A percentile compares a stretch with the other conserved stretches of the same genome.
phyloP scores from a whole-genome alignment of 1,140 invertebrate genomes.

The Coboldia fuscipes region DNA sequence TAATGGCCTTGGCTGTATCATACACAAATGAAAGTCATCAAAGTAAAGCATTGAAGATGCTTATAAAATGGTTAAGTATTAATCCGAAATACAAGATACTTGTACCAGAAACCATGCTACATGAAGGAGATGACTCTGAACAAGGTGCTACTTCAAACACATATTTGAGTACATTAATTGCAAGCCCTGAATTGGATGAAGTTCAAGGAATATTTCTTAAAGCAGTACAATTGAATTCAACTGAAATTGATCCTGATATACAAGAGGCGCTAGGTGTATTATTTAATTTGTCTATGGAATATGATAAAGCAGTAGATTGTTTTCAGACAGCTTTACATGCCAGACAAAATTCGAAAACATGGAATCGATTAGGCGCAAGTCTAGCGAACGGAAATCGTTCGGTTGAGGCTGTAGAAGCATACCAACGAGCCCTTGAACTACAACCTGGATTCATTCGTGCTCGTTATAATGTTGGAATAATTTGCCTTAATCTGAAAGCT shows the following conservation, averaged over 20 bases:
- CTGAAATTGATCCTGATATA: constrained; percentile 74
- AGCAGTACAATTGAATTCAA: constrained; percentile 61
- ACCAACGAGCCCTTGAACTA: constrained; percentile 74
- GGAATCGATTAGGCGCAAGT: constrained; percentile 95
- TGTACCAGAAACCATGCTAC: constrained; percentile 26
- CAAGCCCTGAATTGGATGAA: constrained; percentile 22
- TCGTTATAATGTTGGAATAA: constrained; percentile 93
- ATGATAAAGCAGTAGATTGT: constrained; percentile 91
- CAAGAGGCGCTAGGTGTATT: constrained; percentile 89
- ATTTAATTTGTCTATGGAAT: constrained; percentile 86
- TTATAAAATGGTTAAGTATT: constrained; percentile 64
- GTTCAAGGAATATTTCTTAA: constrained; percentile 66
- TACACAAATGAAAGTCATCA: constrained; percentile 88
- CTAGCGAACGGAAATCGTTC: constrained; percentile 87
- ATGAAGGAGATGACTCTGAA: constrained; percentile 3
- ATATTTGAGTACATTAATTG: constrained; percentile 13
- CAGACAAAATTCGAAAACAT: constrained; percentile 73
- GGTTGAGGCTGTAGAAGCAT: constrained; percentile 91
- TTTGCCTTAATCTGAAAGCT: constrained; percentile 88
- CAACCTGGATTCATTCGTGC: constrained; percentile 92
- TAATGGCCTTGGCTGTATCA: constrained; percentile 79
- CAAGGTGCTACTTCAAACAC: neutral
- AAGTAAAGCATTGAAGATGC: constrained; percentile 43
- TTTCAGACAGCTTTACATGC: constrained; percentile 75
- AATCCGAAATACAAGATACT: constrained; percentile 70